Conservation (phyloP, 2,113 vertebrate genomes). For the Dicaeum eximium region DNA sequence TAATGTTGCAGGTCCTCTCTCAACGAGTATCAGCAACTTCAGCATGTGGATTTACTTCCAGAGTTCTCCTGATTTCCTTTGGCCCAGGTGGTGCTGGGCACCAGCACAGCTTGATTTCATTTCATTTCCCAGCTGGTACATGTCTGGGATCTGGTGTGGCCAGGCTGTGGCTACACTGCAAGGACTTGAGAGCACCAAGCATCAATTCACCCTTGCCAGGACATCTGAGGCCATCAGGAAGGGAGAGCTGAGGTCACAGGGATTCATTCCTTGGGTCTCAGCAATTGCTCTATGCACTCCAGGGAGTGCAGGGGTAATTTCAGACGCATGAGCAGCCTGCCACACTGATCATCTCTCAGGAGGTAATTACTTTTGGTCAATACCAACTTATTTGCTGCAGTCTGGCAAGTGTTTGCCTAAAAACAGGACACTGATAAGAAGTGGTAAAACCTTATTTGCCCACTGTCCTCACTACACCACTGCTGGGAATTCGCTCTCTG, state of each 20-base stretch:
- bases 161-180: neutral
- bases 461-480: neutral
- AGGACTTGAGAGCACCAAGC: neutral
- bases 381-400: neutral
- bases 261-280: neutral
- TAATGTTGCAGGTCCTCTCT: neutral
- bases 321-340: neutral
- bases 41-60: neutral
- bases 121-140: neutral
- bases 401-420: conserved; percentile 21
- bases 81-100: neutral
- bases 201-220: neutral
- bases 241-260: neutral
- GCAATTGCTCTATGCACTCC: neutral
- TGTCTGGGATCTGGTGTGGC: neutral
- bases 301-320: neutral
- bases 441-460: neutral
- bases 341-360: neutral
- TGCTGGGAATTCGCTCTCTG: neutral
- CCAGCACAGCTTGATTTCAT: neutral
- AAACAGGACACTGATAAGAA: neutral
- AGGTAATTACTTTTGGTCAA: conserved; percentile 11
- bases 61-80: neutral
- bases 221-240: neutral
- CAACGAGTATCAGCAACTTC: neutral